Evolutionary conservation across 2,113 vertebrate species (phyloP).

Genomic region (Agapornis roseicollis): DNA sequence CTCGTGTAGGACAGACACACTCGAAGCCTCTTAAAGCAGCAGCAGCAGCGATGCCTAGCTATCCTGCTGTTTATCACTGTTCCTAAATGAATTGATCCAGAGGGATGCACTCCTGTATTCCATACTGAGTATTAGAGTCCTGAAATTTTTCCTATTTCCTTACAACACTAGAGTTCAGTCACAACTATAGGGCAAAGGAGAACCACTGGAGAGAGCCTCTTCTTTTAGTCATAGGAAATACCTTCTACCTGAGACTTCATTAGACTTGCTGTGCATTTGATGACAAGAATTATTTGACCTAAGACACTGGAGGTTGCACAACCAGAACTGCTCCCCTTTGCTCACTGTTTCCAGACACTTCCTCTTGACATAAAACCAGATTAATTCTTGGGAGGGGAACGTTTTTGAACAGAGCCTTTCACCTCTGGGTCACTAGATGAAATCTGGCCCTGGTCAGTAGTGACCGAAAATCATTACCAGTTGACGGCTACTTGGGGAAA

Average conservation of each 20-base stretch:
- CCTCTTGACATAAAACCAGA: not conserved
- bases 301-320: not conserved
- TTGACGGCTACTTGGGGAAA: slow-evolving; percentile 45
- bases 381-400: not conserved
- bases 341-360: not conserved
- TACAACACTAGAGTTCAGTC: not conserved
- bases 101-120: not conserved
- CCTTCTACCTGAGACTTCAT: not conserved
- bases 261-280: not conserved
- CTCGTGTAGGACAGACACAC: not conserved
- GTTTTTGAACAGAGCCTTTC: slow-evolving; percentile 14
- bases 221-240: not conserved
- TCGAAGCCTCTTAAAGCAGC: not conserved
- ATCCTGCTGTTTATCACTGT: not conserved
- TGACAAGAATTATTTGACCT: not conserved
- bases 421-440: slow-evolving; percentile 37
- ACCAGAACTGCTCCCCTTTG: not conserved
- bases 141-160: not conserved
- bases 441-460: slow-evolving; percentile 40
- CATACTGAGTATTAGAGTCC: not conserved
- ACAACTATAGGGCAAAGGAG: not conserved
- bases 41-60: not conserved
- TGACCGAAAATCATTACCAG: slow-evolving; percentile 58
- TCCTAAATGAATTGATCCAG: not conserved
- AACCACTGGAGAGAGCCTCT: not conserved